Evolutionary conservation across 1,140 invertebrate genomes (phyloP), one percentile per base, ranked within the genome.

Genomic region (Helicoverpa armigera): DNA sequence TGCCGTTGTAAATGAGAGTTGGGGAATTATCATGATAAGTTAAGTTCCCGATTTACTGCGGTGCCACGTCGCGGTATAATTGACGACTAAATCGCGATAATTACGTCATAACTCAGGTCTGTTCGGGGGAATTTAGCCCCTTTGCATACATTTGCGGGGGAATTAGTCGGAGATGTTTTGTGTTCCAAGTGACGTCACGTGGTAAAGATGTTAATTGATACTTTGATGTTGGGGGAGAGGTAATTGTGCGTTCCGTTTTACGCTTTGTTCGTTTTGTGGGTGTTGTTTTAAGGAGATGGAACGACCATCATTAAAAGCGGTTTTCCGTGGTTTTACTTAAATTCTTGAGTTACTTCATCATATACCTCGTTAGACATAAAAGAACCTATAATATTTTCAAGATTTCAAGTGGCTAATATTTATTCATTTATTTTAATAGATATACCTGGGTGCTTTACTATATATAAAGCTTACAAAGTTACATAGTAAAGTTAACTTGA

Each of bases 81-180:
- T 88, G 90, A 89, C 85, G 86, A 85, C 82, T 89, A 89, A 90
- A 90, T 90, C 85, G 87, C 83, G 81, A 88, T 91, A 91, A 92
- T 91, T 86, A 88, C 83, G 84, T 89, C 86, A 88, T 89, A 90
- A 87, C 84, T 89, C 84, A 86, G 85, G 74, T 85, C 81, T 54
- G 74, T 76, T 60, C 76, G 76, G 81, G 82, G 85, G 79, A 84
- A 80, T 85, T 85, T 83, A 85, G 82, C 83, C 88, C 80, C 84
- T 88, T 86, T 85, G 86, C 86, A 86, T 90, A 87, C 81, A 90
- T 90, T 90, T 88, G 77, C 53, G 79, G 83, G 35, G 73, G 76
- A 86, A 82, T 84, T 83, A 83, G 82, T 60, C 16, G 50, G 54
- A 58, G 73, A 54, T 67, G 70, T 61, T 60, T 75, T 51, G n/a